A percentile compares a stretch with the other conserved stretches of the same genome.
Evolutionary conservation across 2,888 invertebrate genomes (phyloP).

Genomic region (Andrena haemorrhoa): DNA sequence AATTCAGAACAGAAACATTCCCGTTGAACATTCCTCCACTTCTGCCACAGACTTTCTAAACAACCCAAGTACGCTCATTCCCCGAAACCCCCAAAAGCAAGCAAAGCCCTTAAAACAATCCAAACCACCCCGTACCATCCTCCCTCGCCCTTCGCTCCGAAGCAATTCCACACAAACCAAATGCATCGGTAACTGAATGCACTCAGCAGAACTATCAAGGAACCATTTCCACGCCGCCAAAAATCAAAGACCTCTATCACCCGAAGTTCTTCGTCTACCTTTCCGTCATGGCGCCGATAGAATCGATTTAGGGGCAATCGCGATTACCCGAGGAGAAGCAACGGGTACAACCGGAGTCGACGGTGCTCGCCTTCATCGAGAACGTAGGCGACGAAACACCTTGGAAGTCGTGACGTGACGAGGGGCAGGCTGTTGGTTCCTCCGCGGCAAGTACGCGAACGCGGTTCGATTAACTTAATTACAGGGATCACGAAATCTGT

Average conservation of each 20-base stretch:
- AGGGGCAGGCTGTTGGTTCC: background rate
- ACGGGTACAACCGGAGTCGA: background rate
- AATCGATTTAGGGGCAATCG: slow-evolving; percentile 2
- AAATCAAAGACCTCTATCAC: background rate
- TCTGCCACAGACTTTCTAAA: no score
- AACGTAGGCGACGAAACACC: background rate
- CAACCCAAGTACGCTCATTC: no score
- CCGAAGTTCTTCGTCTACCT: slow-evolving; percentile 6
- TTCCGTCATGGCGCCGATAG: background rate
- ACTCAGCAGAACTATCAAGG: no score
- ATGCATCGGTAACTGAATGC: no score
- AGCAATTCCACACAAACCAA: background rate
- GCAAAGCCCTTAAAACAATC: background rate
- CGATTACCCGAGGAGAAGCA: background rate
- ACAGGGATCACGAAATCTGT: slow-evolving; percentile 63
- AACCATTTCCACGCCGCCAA: background rate
- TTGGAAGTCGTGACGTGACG: background rate
- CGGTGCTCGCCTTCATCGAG: background rate
- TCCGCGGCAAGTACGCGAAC: slow-evolving; percentile 7
- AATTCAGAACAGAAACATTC: no score
- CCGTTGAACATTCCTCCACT: no score
- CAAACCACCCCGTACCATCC: background rate
- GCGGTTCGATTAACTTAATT: slow-evolving; percentile 58
- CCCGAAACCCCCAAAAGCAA: background rate
- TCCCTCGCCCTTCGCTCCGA: background rate